Evolutionary conservation across 2,888 invertebrate genomes (phyloP), one percentile per base, ranked within the genome.

Genomic region (Metopia argyrocephala): DNA sequence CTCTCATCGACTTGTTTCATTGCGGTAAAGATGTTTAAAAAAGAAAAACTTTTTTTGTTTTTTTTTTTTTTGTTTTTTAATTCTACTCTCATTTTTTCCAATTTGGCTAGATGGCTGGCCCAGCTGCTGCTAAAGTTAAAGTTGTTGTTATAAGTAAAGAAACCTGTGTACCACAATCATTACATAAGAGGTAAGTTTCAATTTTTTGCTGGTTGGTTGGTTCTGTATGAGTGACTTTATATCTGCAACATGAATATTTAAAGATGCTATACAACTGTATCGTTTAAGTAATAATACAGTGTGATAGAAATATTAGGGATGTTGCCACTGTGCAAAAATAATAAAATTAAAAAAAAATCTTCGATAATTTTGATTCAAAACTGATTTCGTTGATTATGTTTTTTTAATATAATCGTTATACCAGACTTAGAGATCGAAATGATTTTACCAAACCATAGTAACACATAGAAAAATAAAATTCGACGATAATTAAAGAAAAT

Each of bases 181-280:
- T 54, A 66, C 27, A 18, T 54, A 25, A 54, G 27, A 57, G 65
- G 54, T 59, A 46, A 62, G 68, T 45, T 65, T 64, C 7, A 12
- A 46, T n/a, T 61, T n/a, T n/a, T 38, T 38, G 48, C 50, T 25
- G 9, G 25, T 56, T 57, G 48, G 62, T 64, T 45, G 21, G 69
- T 62, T 80, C 68, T 64, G 64, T 73, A 71, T 73, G 80, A 80
- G 64, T 64, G 62, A 80, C 46, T 76, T 73, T 80, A 52, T 73
- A 69, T 27, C 80, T 68, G 76, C 80, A 76, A 76, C 71, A 68
- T 73, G 62, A 80, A 73, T 76, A 71, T 80, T 80, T 73, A 68
- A 79, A 59, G 57, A 74, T 65, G 57, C 18, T 9, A 38, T 50
- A 76, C 62, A 46, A 71, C 25, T 38, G n/a, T 12, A 12, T 38